Percentiles rank a stretch among this genome's conserved stretches.
These are phyloP conservation scores for Saturnia pavonia DNA, from an alignment of 2,888 invertebrate genomes.

Conservation along the genomic window DNA sequence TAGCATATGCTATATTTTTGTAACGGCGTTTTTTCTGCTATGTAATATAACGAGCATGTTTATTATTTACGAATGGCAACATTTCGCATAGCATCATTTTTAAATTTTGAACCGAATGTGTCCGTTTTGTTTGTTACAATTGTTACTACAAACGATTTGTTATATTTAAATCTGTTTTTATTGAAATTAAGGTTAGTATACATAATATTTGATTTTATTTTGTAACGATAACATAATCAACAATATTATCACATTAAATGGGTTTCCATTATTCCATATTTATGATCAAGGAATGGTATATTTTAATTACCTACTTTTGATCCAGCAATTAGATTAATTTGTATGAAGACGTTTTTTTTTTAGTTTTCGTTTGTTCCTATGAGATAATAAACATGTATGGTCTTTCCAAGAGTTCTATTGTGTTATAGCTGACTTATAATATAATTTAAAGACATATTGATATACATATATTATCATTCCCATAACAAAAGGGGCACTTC, in stretches of 20 bases:
- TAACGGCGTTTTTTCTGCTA: too few relatives aligned
- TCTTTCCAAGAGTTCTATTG: neutral
- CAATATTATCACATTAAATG: too few relatives aligned
- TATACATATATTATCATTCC: neutral
- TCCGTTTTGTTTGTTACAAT: conserved; percentile 27
- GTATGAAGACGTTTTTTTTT: too few relatives aligned
- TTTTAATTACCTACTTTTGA: neutral
- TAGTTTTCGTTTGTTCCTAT: neutral
- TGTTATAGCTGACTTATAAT: neutral
- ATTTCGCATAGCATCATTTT: conserved; percentile 43
- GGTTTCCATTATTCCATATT: too few relatives aligned
- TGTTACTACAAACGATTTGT: neutral
- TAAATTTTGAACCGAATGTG: conserved; percentile 45
- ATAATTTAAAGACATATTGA: neutral
- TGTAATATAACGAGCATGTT: too few relatives aligned
- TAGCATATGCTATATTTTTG: too few relatives aligned
- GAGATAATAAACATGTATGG: neutral
- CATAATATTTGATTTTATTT: neutral
- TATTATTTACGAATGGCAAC: too few relatives aligned
- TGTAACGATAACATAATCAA: neutral
- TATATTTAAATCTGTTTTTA: neutral
- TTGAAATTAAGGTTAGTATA: neutral
- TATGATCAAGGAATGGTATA: too few relatives aligned
- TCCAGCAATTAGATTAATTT: neutral
- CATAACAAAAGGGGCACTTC: neutral